phyloP scores from a whole-genome alignment of 2,888 invertebrate genomes.

The Anthophora plumipes region DNA sequence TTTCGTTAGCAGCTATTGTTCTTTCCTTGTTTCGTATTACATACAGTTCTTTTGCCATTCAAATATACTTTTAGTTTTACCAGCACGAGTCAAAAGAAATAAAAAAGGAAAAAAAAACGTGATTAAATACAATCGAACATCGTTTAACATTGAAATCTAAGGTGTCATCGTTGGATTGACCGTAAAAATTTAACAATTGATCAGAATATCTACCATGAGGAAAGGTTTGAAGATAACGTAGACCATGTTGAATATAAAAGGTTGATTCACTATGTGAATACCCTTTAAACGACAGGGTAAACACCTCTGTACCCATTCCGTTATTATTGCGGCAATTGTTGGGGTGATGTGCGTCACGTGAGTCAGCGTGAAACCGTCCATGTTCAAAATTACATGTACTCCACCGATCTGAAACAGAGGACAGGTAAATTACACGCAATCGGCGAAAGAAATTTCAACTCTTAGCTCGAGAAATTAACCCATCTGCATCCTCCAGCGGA shows the following conservation, averaged over 20 bases:
- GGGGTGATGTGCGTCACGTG: slow-evolving; percentile 93
- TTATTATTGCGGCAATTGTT: slow-evolving; percentile 89
- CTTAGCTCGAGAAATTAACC: no score
- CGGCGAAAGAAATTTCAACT: no score
- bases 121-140: no score
- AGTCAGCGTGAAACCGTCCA: slow-evolving; percentile 90
- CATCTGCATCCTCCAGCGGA: no score
- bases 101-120: no score
- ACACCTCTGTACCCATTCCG: slow-evolving; percentile 93
- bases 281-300: slow-evolving; percentile 93
- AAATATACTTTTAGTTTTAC: not conserved
- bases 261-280: slow-evolving; percentile 95
- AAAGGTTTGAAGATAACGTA: slow-evolving; percentile 96
- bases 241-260: slow-evolving; percentile 93
- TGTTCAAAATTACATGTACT: slow-evolving; percentile 90
- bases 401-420: slow-evolving; percentile 86
- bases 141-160: not conserved
- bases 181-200: not conserved
- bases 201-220: slow-evolving; percentile 83
- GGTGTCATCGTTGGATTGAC: not conserved
- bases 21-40: not conserved
- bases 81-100: no score
- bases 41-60: not conserved
- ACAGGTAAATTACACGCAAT: not conserved
- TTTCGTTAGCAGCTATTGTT: not conserved